Percentiles rank a stretch among this genome's conserved stretches.
phyloP scores from a whole-genome alignment of 2,888 invertebrate species.

The Blastobasis adustella region DNA sequence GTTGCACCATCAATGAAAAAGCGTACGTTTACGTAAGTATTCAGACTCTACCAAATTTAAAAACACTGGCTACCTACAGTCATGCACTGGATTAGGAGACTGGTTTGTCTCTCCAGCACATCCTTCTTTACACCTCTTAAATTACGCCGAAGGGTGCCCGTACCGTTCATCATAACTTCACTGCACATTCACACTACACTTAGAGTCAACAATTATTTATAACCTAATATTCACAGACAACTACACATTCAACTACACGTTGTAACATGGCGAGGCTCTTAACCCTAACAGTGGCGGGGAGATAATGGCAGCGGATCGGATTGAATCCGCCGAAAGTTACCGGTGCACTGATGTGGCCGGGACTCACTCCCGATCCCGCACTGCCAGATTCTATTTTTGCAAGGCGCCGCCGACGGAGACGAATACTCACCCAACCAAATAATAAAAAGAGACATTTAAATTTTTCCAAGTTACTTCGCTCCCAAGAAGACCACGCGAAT shows the following conservation, averaged over 20 bases:
- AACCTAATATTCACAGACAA: not conserved
- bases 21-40: no score
- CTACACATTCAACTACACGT: not conserved
- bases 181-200: slow-evolving; percentile 1
- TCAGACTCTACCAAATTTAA: not conserved
- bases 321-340: slow-evolving; percentile 50
- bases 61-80: slow-evolving; percentile 80
- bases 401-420: slow-evolving; percentile 62
- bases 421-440: slow-evolving; percentile 57
- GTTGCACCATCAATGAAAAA: no score
- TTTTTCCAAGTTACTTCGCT: not conserved
- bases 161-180: slow-evolving; percentile 61
- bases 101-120: slow-evolving; percentile 82
- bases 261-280: not conserved
- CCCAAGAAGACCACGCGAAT: no score
- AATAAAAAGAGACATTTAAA: slow-evolving; percentile 33
- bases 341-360: slow-evolving; percentile 57
- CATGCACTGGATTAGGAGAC: slow-evolving; percentile 83
- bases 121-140: slow-evolving; percentile 88
- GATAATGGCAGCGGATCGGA: slow-evolving; percentile 28
- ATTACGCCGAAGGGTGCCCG: slow-evolving; percentile 75
- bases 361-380: slow-evolving; percentile 58
- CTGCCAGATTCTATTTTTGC: slow-evolving; percentile 74
- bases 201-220: not conserved
- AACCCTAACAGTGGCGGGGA: slow-evolving; percentile 8